Base-by-base conservation (phyloP, 2,113 vertebrate genomes). In the Campylomormyrus tamandua region DNA sequence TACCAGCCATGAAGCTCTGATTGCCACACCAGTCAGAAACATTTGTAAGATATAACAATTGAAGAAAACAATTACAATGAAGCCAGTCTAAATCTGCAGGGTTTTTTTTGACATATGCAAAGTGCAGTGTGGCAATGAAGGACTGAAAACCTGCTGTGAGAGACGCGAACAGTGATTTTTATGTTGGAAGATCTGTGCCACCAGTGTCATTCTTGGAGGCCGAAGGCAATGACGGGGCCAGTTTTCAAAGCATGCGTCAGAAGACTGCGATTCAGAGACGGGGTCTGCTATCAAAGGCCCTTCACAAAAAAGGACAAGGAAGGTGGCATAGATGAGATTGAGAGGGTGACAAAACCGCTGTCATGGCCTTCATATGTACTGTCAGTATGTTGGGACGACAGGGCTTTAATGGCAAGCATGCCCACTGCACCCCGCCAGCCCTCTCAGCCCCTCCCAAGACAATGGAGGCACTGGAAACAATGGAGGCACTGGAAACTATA, bases 281-380 rank as follows among this genome's bases (percentile, higher is more conserved):
- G 92, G 90, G 91, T 93, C 92, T 48, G 92, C 94, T 92, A 94
- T 96, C 94, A 96, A 95, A 95, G 93, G 45, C 83, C 90, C 84
- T 93, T 92, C 93, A 94, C 91, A 46, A 84, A 94, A 95, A 52
- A 87, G 91, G 92, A 90, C 88, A 85, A n/a, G 83, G 77, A 46
- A 8, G 74, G 35, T 52, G 35, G 50, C 24, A 19, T 11, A 48
- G 89, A 46, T 56, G 42, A 48, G 92, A 89, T 83, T 90, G 19
- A 90, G 90, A 91, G 90, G 90, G 90, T 90, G 91, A 83, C 93
- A 94, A 93, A 95, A 74, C 86, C 94, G 93, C 93, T 95, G 93
- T 95, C 94, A 93, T 92, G 94, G 92, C 92, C 92, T 95, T 94
- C 94, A 94, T 95, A 93, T 93, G 92, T 92, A 93, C 92, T 94